Evolutionary conservation across 1,140 invertebrate genomes (phyloP).

Genomic region (Vollenhovia emeryi): DNA sequence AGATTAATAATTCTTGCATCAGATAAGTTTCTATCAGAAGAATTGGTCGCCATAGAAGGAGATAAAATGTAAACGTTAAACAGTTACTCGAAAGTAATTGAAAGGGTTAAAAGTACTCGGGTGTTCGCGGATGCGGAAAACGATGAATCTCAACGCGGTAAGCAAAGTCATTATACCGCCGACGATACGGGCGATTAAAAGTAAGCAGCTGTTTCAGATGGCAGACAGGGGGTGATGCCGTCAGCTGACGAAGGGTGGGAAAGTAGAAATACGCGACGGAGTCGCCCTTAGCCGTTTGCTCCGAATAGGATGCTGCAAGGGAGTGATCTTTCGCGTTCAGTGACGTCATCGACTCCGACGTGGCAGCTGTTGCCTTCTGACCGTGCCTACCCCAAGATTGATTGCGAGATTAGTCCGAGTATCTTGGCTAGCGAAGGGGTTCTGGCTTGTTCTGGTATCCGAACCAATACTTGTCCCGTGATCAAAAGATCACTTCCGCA

Average conservation of each 20-base stretch:
- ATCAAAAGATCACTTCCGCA: conserved; percentile 24
- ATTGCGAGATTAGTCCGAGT: conserved; percentile 73
- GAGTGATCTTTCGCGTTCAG: conserved; percentile 69
- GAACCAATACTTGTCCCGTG: conserved; percentile 23
- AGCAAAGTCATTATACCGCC: neutral
- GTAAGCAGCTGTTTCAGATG: conserved; percentile 66
- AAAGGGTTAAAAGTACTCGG: neutral
- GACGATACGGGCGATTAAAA: conserved; percentile 52
- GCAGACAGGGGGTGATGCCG: conserved; percentile 57
- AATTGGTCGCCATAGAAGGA: neutral
- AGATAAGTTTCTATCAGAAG: neutral
- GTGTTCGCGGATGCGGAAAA: neutral
- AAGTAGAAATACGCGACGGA: conserved; percentile 47
- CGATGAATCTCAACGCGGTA: neutral
- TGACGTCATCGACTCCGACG: conserved; percentile 65
- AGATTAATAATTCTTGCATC: neutral
- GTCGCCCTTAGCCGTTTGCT: conserved; percentile 57
- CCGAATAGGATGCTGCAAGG: conserved; percentile 72
- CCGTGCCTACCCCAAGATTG: conserved; percentile 69
- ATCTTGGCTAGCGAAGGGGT: conserved; percentile 63
- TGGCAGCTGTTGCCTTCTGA: conserved; percentile 71
- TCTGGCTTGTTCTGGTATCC: conserved; percentile 53
- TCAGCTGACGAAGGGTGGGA: conserved; percentile 67
- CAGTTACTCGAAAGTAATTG: neutral
- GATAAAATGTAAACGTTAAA: neutral